phyloP scores from a whole-genome alignment of 2,113 vertebrate species.

The Poeciliopsis occidentalis region DNA sequence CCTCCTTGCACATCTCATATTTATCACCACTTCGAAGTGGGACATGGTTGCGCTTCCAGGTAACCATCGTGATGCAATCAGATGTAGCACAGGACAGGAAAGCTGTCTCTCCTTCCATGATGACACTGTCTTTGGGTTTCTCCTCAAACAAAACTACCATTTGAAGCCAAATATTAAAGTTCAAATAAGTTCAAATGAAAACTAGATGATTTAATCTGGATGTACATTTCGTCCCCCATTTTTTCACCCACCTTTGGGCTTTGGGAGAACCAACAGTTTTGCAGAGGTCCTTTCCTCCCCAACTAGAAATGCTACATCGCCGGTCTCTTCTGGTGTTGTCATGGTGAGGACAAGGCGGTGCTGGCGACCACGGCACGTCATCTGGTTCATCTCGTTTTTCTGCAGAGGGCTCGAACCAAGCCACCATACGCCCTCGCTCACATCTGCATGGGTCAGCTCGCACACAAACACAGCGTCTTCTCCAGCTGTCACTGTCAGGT shows the following conservation, averaged over 20 bases:
- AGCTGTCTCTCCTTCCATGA: slow-evolving; percentile 76
- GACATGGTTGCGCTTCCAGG: slow-evolving; percentile 85
- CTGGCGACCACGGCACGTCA: slow-evolving; percentile 85
- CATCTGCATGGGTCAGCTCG: slow-evolving; percentile 84
- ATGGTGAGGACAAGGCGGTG: slow-evolving; percentile 92
- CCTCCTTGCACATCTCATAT: slow-evolving; percentile 81
- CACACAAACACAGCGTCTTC: slow-evolving; percentile 91
- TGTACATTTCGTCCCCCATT: not conserved
- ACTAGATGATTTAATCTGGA: not conserved
- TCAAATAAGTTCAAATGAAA: not conserved
- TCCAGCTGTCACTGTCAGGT: slow-evolving; percentile 85
- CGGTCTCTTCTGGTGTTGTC: slow-evolving; percentile 89
- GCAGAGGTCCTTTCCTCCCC: slow-evolving; percentile 75
- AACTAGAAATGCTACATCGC: slow-evolving; percentile 77
- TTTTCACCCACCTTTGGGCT: slow-evolving; percentile 78
- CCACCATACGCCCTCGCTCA: slow-evolving; percentile 88
- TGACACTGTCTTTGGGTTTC: slow-evolving; percentile 62
- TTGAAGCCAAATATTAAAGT: not conserved
- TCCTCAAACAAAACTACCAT: slow-evolving; percentile 75
- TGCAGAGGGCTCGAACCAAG: slow-evolving; percentile 84
- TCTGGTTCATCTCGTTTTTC: slow-evolving; percentile 91
- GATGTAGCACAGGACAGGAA: slow-evolving; percentile 84
- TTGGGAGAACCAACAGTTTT: slow-evolving; percentile 81
- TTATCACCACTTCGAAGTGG: slow-evolving; percentile 82
- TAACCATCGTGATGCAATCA: slow-evolving; percentile 68